Evolutionary conservation across 2,888 invertebrate species (phyloP).

Genomic region (Patella depressa): DNA sequence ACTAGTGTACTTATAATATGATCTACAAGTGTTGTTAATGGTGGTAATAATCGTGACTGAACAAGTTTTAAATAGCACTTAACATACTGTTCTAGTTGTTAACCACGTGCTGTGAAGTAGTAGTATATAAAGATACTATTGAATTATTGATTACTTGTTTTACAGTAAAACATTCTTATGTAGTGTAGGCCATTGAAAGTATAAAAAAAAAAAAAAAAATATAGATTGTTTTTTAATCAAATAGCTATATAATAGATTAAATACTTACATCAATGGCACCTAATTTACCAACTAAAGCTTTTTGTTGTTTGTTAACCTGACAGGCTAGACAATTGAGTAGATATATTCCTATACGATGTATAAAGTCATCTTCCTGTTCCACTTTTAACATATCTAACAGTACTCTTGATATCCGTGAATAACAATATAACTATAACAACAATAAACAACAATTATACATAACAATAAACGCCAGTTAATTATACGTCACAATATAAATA

Average conservation of each 20-base stretch:
- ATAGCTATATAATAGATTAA: neutral
- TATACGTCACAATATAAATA: constrained; percentile 89
- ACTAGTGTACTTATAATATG: no score
- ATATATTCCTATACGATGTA: constrained; percentile 94
- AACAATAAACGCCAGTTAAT: constrained; percentile 80
- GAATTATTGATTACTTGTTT: no score
- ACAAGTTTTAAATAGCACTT: no score
- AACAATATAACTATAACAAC: constrained; percentile 85
- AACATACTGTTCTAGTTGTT: no score
- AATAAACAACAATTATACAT: constrained; percentile 15
- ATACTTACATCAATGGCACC: constrained; percentile 78
- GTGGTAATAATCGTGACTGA: no score
- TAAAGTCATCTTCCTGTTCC: constrained; percentile 89
- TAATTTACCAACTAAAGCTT: constrained; percentile 89
- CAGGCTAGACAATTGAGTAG: constrained; percentile 95
- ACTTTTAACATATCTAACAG: constrained; percentile 84
- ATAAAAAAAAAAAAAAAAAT: no score
- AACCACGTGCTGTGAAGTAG: no score
- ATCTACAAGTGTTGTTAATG: no score
- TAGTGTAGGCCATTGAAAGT: no score
- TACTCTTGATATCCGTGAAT: constrained; percentile 87
- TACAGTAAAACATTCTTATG: no score
- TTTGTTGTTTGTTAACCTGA: constrained; percentile 94
- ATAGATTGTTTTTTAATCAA: no score
- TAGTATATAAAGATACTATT: no score